Evolutionary conservation across 2,113 vertebrate genomes (phyloP), one percentile per base, ranked within the genome.

Genomic region (Apistogramma diplotaenia): DNA sequence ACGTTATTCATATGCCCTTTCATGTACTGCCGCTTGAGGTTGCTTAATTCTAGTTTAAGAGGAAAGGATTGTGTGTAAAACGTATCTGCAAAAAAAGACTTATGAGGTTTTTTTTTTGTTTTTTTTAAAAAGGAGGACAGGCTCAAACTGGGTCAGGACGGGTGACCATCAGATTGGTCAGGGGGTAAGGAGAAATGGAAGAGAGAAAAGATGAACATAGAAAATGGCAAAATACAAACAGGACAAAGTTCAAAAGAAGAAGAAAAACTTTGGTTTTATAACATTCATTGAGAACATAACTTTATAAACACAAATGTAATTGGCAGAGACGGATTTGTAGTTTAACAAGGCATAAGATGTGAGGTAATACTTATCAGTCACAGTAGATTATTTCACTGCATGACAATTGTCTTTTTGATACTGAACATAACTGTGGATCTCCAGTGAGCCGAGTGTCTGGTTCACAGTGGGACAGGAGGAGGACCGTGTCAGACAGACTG

Each of bases 401-500:
- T 7, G n/a, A 76, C 43, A 70, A 29, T 25, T 72, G 31, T 65
- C 21, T 74, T 77, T 54, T 31, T 76, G 51, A 35, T 76, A 33
- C 31, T 43, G 35, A 55, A 60, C 46, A 33, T 58, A 16, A 35
- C 4, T 37, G 67, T 27, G 55, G 19, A 46, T 81, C 58, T 87
- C 60, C 61, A 49, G 15, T 62, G 61, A 23, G 60, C 53, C 46
- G 29, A 43, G 37, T 1, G 12, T 56, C 13, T 65, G 6, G 51
- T 78, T 73, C 77, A 29, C 72, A 57, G 74, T 10, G 49, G 79
- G 72, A 84, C 54, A 29, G 67, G 59, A 54, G 49, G 54, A 60
- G 78, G 33, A 10, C 53, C 9, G 71, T 86, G 86, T 91, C 83
- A 76, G 87, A 86, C 84, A 65, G 79, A 81, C 54, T 51, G 53